Evolutionary conservation across 2,888 invertebrate species (phyloP).

Genomic region (Margaritifera margaritifera): DNA sequence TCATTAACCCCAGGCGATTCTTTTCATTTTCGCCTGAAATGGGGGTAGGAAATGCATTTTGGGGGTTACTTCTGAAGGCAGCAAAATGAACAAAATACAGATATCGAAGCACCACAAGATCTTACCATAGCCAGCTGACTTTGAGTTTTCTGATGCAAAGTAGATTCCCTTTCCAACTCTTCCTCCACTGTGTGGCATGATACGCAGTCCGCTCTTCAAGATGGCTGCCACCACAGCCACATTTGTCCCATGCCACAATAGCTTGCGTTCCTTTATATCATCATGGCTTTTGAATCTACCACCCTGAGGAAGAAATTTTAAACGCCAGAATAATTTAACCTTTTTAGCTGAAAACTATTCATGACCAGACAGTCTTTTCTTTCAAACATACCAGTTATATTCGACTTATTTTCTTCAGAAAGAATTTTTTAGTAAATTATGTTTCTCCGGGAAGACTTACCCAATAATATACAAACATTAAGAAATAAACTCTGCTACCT

Average conservation of each 20-base stretch:
- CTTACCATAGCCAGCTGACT: conserved; percentile 74
- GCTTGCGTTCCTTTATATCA: conserved; percentile 67
- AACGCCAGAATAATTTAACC: background rate
- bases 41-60: no score
- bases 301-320: conserved; percentile 38
- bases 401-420: no score
- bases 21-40: no score
- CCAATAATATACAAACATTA: no score
- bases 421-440: no score
- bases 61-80: no score
- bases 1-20: no score
- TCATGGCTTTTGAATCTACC: conserved; percentile 65
- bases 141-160: conserved; percentile 74
- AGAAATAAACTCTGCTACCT: no score
- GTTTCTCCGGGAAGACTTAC: no score
- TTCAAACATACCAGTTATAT: no score
- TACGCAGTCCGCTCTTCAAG: conserved; percentile 73
- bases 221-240: conserved; percentile 75
- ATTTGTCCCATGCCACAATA: conserved; percentile 74
- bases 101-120: background rate
- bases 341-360: background rate
- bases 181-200: conserved; percentile 75
- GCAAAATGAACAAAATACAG: background rate
- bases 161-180: conserved; percentile 74
- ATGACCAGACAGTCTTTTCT: no score